Evolutionary conservation across 2,888 invertebrate genomes (phyloP).

Genomic region (Hanleya hanleyi): DNA sequence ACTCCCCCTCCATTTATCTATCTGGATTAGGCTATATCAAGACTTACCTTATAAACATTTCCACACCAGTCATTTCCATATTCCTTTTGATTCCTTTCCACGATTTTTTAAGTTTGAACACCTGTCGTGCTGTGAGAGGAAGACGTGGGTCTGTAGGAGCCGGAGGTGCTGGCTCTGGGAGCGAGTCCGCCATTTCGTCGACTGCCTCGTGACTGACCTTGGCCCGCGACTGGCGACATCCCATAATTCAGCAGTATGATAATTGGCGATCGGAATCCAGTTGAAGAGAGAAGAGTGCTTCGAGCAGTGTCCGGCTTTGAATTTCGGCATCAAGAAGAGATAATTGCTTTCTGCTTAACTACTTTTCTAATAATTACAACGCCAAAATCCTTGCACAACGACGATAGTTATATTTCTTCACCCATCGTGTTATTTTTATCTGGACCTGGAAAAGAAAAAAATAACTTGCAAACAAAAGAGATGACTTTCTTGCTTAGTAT

Average conservation of each 20-base stretch:
- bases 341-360: no score
- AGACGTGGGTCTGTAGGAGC: slow-evolving; percentile 62
- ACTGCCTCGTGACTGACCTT: slow-evolving; percentile 1
- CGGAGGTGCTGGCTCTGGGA: slow-evolving; percentile 56
- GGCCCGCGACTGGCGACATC: not conserved
- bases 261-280: not conserved
- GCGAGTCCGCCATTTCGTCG: slow-evolving; percentile 52
- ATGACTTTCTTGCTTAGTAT: no score
- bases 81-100: slow-evolving; percentile 70
- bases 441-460: no score
- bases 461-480: no score
- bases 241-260: slow-evolving; percentile 1
- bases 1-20: no score
- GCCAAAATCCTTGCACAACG: no score
- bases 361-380: no score
- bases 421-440: no score
- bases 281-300: not conserved
- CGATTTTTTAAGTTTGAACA: slow-evolving; percentile 67
- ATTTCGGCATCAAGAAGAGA: no score
- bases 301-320: no score
- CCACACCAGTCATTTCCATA: slow-evolving; percentile 66
- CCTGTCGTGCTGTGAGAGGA: slow-evolving; percentile 64
- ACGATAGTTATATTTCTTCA: no score
- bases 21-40: no score
- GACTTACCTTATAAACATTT: slow-evolving; percentile 69